Conservation (phyloP, 2,113 vertebrate species). For the Vulpes ferrilata region DNA sequence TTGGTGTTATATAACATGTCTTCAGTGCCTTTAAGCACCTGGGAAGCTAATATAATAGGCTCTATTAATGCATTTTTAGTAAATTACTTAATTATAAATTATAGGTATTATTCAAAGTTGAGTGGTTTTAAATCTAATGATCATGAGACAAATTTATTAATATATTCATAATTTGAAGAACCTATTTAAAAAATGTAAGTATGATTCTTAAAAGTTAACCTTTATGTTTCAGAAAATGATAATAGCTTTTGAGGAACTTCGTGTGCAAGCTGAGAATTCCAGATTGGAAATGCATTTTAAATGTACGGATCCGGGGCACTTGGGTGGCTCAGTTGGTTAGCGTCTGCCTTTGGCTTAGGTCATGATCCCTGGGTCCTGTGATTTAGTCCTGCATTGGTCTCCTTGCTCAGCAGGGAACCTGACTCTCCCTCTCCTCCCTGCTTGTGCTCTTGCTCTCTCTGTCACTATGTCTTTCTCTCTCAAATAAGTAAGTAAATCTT, state of each 20-base stretch:
- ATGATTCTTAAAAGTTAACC: conserved; percentile 68
- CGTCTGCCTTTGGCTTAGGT: too few relatives aligned
- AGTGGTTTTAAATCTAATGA: conserved; percentile 1
- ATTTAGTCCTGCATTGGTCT: too few relatives aligned
- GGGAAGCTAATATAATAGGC: background rate
- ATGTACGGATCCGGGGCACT: conserved; percentile 77
- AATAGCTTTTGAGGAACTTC: conserved; percentile 93
- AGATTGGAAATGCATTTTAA: conserved; percentile 91
- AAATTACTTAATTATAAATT: conserved; percentile 28
- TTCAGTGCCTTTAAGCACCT: background rate
- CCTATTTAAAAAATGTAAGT: conserved; percentile 56
- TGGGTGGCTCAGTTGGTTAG: too few relatives aligned
- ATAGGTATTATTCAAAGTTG: background rate
- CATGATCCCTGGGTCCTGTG: too few relatives aligned
- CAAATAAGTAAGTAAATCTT: too few relatives aligned
- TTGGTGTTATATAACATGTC: background rate
- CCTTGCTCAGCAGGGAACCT: too few relatives aligned
- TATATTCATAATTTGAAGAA: conserved; percentile 54
- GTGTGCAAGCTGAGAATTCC: conserved; percentile 90
- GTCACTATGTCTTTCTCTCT: too few relatives aligned
- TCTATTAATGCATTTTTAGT: conserved; percentile 9
- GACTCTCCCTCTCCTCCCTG: too few relatives aligned
- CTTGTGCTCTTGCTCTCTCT: too few relatives aligned
- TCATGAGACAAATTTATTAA: conserved; percentile 38
- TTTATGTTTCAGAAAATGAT: conserved; percentile 90